These are phyloP conservation scores for Acinonyx jubatus DNA, from an alignment of 2,113 vertebrate species.

Conservation along the genomic window DNA sequence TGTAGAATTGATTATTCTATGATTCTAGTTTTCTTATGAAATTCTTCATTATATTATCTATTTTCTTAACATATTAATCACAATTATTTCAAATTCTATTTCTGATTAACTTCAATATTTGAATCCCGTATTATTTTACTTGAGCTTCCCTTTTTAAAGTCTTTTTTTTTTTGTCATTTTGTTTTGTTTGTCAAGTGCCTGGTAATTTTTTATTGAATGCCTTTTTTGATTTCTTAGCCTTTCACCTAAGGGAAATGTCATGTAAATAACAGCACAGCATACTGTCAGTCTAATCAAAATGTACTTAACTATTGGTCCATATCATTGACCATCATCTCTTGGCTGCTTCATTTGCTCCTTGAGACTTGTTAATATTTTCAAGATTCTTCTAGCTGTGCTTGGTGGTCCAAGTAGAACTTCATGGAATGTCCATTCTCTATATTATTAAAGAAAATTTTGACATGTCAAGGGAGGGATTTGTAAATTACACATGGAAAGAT, in stretches of 20 bases:
- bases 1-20: background rate
- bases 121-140: background rate
- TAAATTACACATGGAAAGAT: background rate
- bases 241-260: background rate
- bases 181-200: background rate
- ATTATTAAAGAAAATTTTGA: background rate
- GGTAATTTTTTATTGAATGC: background rate
- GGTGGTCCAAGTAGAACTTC: background rate
- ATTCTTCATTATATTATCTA: background rate
- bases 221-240: background rate
- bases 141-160: background rate
- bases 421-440: background rate
- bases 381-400: background rate
- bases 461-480: background rate
- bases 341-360: background rate
- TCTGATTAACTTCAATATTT: background rate
- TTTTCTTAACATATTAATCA: background rate
- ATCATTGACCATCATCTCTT: background rate
- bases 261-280: background rate
- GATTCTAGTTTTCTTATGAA: background rate
- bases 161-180: background rate
- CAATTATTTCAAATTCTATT: background rate
- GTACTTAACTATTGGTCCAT: background rate
- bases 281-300: background rate
- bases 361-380: background rate